phyloP scores from a whole-genome alignment of 2,113 vertebrate species.

The Upupa epops region DNA sequence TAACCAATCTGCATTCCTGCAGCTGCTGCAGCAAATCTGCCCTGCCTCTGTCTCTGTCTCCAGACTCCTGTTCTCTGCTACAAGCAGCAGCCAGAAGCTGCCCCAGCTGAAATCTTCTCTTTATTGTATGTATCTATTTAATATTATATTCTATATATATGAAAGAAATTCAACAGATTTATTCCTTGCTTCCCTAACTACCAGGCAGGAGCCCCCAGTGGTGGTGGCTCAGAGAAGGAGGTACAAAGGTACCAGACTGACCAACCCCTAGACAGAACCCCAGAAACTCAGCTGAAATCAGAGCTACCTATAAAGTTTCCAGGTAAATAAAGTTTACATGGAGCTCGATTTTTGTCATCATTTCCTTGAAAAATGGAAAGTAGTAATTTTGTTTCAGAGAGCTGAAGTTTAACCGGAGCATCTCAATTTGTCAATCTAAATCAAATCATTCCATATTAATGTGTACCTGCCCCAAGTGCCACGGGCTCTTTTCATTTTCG shows the following conservation, averaged over 20 bases:
- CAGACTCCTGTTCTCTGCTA: background rate
- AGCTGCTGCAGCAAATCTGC: background rate
- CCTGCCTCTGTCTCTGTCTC: background rate
- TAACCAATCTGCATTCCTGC: accelerated
- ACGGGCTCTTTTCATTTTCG: background rate
- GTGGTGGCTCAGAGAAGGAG: background rate
- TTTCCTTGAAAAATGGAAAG: background rate
- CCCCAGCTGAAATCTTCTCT: background rate
- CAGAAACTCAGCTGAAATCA: background rate
- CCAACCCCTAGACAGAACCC: background rate
- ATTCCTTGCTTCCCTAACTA: background rate
- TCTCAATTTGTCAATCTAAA: constrained; percentile 2
- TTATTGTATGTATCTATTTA: no score
- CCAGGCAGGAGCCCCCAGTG: accelerated
- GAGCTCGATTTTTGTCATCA: background rate
- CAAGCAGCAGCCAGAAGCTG: background rate
- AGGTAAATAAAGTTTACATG: background rate
- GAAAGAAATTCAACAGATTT: accelerated
- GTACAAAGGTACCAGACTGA: background rate
- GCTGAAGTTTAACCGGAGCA: background rate
- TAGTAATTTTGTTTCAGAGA: background rate
- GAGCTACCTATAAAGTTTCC: background rate
- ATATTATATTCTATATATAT: background rate
- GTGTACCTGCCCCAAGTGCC: background rate
- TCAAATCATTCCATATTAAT: background rate